Percentiles rank a stretch among this genome's conserved stretches.
These are phyloP conservation scores for Trachelus stipa DNA, from an alignment of 2,888 invertebrate species.

Conservation along the genomic window DNA sequence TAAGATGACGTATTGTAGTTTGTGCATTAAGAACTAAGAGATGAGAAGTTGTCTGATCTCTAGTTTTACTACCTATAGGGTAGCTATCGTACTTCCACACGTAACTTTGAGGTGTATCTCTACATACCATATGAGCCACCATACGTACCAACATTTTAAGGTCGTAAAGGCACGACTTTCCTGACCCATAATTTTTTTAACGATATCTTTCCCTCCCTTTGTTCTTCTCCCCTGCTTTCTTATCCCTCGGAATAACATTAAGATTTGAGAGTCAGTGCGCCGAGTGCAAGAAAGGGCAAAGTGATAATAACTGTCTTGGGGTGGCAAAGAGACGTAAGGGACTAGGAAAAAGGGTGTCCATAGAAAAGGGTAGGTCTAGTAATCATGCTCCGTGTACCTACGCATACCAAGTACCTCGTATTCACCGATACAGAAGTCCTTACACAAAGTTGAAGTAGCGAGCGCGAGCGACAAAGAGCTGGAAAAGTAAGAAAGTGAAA, in stretches of 20 bases:
- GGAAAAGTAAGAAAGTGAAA: slow-evolving; percentile 20
- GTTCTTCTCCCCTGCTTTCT: slow-evolving; percentile 19
- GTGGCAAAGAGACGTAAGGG: background rate
- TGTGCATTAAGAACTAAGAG: too few relatives aligned
- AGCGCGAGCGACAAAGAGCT: slow-evolving; percentile 15
- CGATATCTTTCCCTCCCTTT: slow-evolving; percentile 22
- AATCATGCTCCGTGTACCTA: background rate
- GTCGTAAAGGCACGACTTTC: background rate
- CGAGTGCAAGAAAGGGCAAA: slow-evolving; percentile 34
- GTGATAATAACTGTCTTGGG: slow-evolving; percentile 40
- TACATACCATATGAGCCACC: slow-evolving; percentile 8
- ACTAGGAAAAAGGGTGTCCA: background rate
- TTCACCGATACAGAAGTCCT: slow-evolving; percentile 9
- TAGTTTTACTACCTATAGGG: too few relatives aligned
- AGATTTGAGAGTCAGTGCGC: slow-evolving; percentile 37
- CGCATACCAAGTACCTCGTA: background rate
- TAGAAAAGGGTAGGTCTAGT: background rate
- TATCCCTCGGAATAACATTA: slow-evolving; percentile 12
- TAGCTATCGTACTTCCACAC: too few relatives aligned
- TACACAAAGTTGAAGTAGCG: background rate
- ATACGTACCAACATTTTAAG: background rate
- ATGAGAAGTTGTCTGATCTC: too few relatives aligned
- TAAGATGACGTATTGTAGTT: too few relatives aligned
- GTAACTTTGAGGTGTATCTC: slow-evolving; percentile 19
- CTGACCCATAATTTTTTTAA: background rate